Evolutionary conservation across 2,888 invertebrate genomes (phyloP).

Genomic region (Elysia crispata): DNA sequence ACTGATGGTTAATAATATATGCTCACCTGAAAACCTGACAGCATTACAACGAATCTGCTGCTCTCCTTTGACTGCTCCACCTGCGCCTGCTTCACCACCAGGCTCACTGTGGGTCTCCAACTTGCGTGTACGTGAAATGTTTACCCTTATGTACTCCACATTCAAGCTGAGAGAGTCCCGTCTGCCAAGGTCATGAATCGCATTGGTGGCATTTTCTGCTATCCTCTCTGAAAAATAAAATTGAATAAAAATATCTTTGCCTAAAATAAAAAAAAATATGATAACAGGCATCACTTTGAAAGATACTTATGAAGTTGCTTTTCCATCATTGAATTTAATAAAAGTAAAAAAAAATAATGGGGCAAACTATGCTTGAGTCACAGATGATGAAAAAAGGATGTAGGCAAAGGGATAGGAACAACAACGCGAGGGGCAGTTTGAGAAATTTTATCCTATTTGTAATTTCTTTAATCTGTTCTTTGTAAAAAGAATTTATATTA

Average conservation of each 20-base stretch:
- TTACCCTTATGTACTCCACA: slow-evolving; percentile 97
- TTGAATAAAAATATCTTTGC: background rate
- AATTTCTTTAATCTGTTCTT: too few species aligned
- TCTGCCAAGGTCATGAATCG: slow-evolving; percentile 77
- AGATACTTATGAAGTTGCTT: too few species aligned
- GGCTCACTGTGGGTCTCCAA: slow-evolving; percentile 82
- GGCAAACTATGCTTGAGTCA: too few species aligned
- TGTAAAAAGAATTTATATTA: too few species aligned
- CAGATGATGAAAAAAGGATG: too few species aligned
- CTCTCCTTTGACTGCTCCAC: slow-evolving; percentile 53
- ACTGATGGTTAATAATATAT: background rate
- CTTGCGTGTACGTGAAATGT: slow-evolving; percentile 93
- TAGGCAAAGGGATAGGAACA: too few species aligned
- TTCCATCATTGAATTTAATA: too few species aligned
- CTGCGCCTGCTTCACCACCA: slow-evolving; percentile 50
- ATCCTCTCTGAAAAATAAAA: slow-evolving; percentile 39
- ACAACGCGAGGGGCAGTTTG: too few species aligned
- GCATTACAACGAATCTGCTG: slow-evolving; percentile 76
- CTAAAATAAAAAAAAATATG: too few species aligned
- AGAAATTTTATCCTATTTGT: too few species aligned
- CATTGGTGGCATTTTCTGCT: slow-evolving; percentile 42
- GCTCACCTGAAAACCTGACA: slow-evolving; percentile 91
- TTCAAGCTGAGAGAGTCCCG: slow-evolving; percentile 97
- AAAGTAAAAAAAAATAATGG: too few species aligned
- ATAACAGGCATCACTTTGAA: too few species aligned